These are phyloP conservation scores for Himalopsyche anomala DNA, from an alignment of 2,888 invertebrate species.

Conservation along the genomic window DNA sequence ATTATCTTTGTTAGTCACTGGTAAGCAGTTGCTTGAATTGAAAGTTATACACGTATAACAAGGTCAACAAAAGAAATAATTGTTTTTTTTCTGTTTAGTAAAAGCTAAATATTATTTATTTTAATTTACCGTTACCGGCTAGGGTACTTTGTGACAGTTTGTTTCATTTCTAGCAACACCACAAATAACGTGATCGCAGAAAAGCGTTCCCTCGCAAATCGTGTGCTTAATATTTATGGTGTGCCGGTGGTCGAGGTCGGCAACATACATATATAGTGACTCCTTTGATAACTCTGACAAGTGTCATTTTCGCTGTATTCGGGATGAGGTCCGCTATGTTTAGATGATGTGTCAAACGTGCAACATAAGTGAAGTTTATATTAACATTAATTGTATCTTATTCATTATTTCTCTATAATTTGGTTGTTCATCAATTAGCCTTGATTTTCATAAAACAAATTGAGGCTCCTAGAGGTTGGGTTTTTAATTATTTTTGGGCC, in stretches of 20 bases:
- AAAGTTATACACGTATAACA: too few species aligned
- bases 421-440: neutral
- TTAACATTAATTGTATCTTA: neutral
- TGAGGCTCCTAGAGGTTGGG: conserved; percentile 53
- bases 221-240: neutral
- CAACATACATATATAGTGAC: neutral
- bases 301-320: conserved; percentile 32
- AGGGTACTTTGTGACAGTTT: neutral
- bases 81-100: too few species aligned
- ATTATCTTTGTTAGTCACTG: too few species aligned
- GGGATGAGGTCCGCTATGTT: conserved; percentile 34
- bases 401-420: neutral
- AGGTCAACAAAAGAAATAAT: too few species aligned
- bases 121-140: too few species aligned
- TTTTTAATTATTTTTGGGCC: conserved; percentile 58
- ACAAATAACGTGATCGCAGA: neutral
- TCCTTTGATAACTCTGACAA: neutral
- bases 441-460: neutral
- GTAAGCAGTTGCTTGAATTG: too few species aligned
- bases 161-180: neutral
- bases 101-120: too few species aligned
- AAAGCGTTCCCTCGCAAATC: conserved; percentile 34
- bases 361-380: neutral
- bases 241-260: conserved; percentile 21
- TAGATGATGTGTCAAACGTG: conserved; percentile 45